Evolutionary conservation across 2,888 invertebrate species (phyloP), one percentile per base, ranked within the genome.

Genomic region (Laothoe populi): DNA sequence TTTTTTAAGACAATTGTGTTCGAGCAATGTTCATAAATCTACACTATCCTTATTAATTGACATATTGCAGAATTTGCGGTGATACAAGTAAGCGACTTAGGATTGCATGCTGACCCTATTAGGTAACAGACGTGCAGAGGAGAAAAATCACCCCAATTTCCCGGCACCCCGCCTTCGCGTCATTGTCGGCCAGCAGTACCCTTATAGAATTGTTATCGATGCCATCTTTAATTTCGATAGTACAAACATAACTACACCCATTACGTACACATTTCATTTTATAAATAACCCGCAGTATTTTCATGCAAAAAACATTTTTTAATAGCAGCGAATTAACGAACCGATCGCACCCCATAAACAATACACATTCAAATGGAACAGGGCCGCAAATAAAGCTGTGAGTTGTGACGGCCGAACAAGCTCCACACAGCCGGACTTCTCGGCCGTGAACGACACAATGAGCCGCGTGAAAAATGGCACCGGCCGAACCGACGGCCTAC

Each of bases 141-240:
- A 88, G 91, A 92, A 90, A 91, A 90, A 91, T 91, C 90, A 89
- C 88, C 90, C 87, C 88, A 90, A 92, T 93, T 90, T 91, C 90
- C 90, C 82, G 80, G 68, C 77, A 72, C 76, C 77, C 78, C 71
- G 71, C 67, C 77, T 78, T 73, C 79, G 82, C 19, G 81, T 82
- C 82, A 81, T 83, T 85, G 84, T 93, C 88, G 87, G 82, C 75
- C 76, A 84, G 79, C 74, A 77, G 78, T 81, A 73, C 82, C 75
- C 84, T 92, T 93, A 94, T 93, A 90, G 93, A 92, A 91, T 84
- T 89, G 90, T 93, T 94, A 94, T 94, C 94, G 88, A 92, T 88
- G 87, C 91, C 88, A 94, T 94, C 94, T 94, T 94, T 94, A 94
- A 94, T 94, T 94, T 94, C 88, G 88, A 85, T 70, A 78, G 72